A percentile compares a stretch with the other conserved stretches of the same genome.
These are phyloP conservation scores for Nycticebus coucang DNA, from an alignment of 2,113 vertebrate genomes.

Conservation along the genomic window DNA sequence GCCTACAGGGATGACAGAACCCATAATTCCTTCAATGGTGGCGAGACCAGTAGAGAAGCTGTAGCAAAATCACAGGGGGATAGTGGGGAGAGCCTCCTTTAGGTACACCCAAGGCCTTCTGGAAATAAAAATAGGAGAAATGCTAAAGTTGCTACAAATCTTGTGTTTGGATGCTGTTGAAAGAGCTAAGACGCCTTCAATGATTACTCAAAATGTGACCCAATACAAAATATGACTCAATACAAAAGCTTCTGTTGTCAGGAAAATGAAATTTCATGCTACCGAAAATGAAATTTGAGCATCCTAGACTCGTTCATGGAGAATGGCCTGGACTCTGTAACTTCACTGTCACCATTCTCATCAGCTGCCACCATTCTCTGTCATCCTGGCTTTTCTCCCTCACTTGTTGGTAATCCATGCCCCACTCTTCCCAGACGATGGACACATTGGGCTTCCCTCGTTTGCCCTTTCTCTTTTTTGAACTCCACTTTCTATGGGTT, in stretches of 20 bases:
- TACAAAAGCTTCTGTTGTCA: background rate
- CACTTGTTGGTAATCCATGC: background rate
- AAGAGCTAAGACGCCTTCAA: background rate
- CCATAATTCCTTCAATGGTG: background rate
- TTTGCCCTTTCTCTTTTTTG: background rate
- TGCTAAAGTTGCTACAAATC: background rate
- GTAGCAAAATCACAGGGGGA: background rate
- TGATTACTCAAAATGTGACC: background rate
- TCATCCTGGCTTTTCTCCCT: background rate
- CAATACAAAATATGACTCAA: background rate
- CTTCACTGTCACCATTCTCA: background rate
- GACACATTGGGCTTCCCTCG: background rate
- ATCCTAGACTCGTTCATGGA: background rate
- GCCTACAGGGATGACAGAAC: background rate
- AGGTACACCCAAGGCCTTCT: background rate
- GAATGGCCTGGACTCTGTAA: background rate
- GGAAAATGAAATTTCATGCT: background rate
- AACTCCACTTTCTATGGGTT: background rate
- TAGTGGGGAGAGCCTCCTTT: background rate
- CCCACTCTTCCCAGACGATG: background rate
- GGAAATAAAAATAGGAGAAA: background rate
- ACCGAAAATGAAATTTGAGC: slow-evolving; percentile 10
- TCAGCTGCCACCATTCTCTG: background rate
- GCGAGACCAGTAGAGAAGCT: background rate
- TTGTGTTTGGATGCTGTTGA: background rate